phyloP scores from a whole-genome alignment of 2,113 vertebrate genomes.

The Calonectris borealis region DNA sequence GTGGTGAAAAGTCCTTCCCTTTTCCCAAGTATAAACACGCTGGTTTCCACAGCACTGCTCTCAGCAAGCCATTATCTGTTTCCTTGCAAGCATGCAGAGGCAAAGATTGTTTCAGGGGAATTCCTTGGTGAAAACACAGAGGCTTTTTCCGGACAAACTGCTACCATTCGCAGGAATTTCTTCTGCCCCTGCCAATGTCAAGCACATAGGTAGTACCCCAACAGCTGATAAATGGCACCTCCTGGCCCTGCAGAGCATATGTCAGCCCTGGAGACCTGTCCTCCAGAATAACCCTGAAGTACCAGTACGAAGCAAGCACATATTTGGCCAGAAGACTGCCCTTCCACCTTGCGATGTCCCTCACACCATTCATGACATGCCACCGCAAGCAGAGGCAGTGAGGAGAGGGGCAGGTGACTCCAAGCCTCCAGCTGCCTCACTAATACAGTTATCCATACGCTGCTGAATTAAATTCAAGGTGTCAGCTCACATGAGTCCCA shows the following conservation, averaged over 20 bases:
- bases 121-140: neutral
- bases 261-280: neutral
- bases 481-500: neutral
- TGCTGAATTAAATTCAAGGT: neutral
- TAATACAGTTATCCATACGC: neutral
- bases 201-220: neutral
- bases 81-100: neutral
- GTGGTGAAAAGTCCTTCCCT: neutral
- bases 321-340: neutral
- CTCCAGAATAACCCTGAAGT: neutral
- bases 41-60: neutral
- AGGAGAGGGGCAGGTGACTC: neutral
- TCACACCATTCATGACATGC: neutral
- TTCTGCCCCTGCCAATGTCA: neutral
- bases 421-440: neutral
- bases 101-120: neutral
- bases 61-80: neutral
- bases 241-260: neutral
- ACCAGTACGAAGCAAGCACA: neutral
- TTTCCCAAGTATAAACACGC: neutral
- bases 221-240: neutral
- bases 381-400: fast-evolving
- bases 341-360: neutral
- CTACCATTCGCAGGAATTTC: neutral
- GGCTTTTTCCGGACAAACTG: neutral